Percentiles rank a stretch among this genome's conserved stretches.
phyloP scores from a whole-genome alignment of 2,113 vertebrate genomes.

The Phocoena phocoena region DNA sequence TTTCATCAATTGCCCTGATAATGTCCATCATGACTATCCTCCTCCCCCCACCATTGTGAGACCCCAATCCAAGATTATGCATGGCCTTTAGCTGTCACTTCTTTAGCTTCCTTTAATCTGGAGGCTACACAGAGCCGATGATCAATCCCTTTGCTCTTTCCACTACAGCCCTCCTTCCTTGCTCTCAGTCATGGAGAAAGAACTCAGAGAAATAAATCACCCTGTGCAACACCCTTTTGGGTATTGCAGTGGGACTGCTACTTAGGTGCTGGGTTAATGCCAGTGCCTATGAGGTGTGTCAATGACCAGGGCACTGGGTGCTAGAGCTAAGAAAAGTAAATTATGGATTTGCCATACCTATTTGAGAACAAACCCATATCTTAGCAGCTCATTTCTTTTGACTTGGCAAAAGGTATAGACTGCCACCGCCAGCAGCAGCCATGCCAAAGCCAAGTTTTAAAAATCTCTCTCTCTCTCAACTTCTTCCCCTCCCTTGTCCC shows the following conservation, averaged over 20 bases:
- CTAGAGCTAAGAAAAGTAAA: slow-evolving; percentile 1
- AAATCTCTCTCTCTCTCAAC: not conserved
- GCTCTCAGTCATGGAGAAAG: not conserved
- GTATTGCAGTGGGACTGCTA: not conserved
- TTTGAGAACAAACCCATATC: not conserved
- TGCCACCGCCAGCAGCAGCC: no score
- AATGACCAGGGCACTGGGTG: not conserved
- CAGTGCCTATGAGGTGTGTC: not conserved
- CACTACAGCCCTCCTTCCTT: not conserved
- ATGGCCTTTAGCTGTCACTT: not conserved
- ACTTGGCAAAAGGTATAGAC: not conserved
- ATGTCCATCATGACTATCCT: not conserved
- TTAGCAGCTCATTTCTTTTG: slow-evolving; percentile 5
- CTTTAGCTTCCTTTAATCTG: not conserved
- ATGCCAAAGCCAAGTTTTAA: not conserved
- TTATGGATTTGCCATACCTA: not conserved
- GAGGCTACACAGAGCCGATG: not conserved
- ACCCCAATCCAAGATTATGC: not conserved
- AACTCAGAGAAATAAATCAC: not conserved
- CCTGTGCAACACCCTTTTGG: not conserved
- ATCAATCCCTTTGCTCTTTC: not conserved
- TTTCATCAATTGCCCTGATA: not conserved
- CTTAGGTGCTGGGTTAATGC: not conserved
- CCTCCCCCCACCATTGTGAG: accelerated
- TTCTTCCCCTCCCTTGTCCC: not conserved